Base-by-base conservation (phyloP, 2,888 invertebrate genomes). In the Drosophila paramelanica region DNA sequence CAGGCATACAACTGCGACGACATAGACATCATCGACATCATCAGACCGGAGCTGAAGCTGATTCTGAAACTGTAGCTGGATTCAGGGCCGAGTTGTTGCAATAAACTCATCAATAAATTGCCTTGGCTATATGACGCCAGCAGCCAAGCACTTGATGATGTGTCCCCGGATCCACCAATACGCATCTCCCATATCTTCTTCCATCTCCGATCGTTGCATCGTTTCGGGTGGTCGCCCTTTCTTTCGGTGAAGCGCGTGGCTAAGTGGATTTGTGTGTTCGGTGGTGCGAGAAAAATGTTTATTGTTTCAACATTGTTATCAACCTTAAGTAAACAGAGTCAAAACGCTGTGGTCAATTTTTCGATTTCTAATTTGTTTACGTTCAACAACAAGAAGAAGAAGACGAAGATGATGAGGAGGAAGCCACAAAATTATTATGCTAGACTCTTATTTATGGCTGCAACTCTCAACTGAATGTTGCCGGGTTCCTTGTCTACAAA, bases 251-350 rank as follows among this genome's bases (percentile, higher is more conserved):
- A 62, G 81, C 81, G 87, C 78, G 83, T 67, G 83, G 74, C 90
- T 91, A 91, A 91, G 91, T 91, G 91, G 91, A 91, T 91, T 91
- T 91, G 91, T 91, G 88, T 91, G 91, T 91, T 91, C 86, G 91
- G 76, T 72, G 88, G 78, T 83, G 78, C 84, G 89, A 88, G 87
- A 89, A 89, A 90, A 91, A 90, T 91, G 91, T 91, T 91, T 91
- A 91, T 91, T 91, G 91, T 91, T 91, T 91, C 91, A 91, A 91
- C 91, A 89, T 91, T 91, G 91, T 91, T 91, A 91, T 91, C 91
- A 91, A 84, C 71, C 73, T 89, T 84, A 80, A 90, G 86, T 89
- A 91, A 90, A 90, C 90, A 89, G 75, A 79, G 69, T 53, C 68
- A 68, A 50, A 20, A 45, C 46, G 59, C 51, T 69, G 66, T 78